These are phyloP conservation scores for Corella eumyota DNA, from an alignment of 23 tunicate species.

Conservation along the genomic window DNA sequence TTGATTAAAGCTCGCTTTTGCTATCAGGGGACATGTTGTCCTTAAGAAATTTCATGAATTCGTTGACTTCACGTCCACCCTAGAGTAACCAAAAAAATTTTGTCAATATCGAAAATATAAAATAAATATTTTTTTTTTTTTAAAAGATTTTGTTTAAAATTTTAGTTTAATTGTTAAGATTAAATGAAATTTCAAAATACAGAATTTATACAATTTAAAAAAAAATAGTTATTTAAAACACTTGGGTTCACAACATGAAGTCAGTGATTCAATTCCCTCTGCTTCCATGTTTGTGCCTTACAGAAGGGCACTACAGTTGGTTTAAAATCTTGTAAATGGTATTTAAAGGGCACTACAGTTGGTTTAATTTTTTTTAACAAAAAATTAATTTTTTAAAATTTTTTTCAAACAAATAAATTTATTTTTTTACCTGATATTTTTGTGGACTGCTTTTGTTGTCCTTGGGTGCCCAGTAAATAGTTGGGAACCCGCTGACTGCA, in stretches of 20 bases:
- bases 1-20: conserved; percentile 37
- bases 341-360: too few relatives aligned
- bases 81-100: conserved; percentile 16
- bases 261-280: too few relatives aligned
- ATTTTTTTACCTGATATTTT: conserved; percentile 55
- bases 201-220: neutral
- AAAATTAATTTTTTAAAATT: too few relatives aligned
- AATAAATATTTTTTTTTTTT: neutral
- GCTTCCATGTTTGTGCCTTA: too few relatives aligned
- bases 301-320: too few relatives aligned
- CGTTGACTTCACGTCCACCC: conserved; percentile 94
- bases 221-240: neutral
- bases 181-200: too few relatives aligned
- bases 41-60: conserved; percentile 65
- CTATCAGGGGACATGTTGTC: conserved; percentile 31
- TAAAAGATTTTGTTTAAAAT: too few relatives aligned
- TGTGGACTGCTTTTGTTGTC: conserved; percentile 64
- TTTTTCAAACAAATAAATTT: neutral
- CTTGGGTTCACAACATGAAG: neutral
- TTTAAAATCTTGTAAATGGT: too few relatives aligned
- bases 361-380: too few relatives aligned
- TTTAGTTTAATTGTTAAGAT: too few relatives aligned
- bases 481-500: conserved; percentile 90
- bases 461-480: conserved; percentile 95
- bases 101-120: neutral